Base-by-base conservation (phyloP, 2,888 invertebrate genomes). In the Idaea straminata region DNA sequence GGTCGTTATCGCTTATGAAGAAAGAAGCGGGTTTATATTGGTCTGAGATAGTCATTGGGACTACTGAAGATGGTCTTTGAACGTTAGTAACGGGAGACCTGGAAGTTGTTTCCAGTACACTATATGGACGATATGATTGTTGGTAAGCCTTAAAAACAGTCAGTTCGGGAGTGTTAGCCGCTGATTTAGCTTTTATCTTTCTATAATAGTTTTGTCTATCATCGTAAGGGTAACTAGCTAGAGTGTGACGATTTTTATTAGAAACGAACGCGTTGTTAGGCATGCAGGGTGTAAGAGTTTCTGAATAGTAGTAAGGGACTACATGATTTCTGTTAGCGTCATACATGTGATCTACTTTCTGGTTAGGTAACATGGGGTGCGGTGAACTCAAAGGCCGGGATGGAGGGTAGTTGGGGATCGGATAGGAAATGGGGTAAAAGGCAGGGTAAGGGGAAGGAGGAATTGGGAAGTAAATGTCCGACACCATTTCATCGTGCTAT, bases 401-500 rank as follows among this genome's bases (percentile, higher is more conserved):
- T 10, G 65, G 62, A 16, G 69, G 70, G 59, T 72, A 71, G 35
- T 69, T 69, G 4, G 63, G 70, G 74, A 93, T 84, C 36, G 93
- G 93, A 77, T 91, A 89, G 72, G 89, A 91, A 65, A 89, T 88
- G 38, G 87, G 92, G 75, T 91, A 87, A 77, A 89, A 87, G 78
- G 91, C 87, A 62, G 93, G 89, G 78, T 89, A 89, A 0, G 89
- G 87, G 70, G 91, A 89, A 61, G 90, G 88, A 34, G 92, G 89
- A 72, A 92, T 87, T 34, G 95, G 95, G 79, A 95, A 95, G 91
- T 95, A 96, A 86, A 95, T 94, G 91, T 96, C 95, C 93, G 96
- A 95, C 94, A 95, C 95, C 94, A 95, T 94, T 93, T 95, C 95
- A 93, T 94, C 93, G 90, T 94, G 95, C 95, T 95, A 94, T 91